A percentile compares a stretch with the other conserved stretches of the same genome.
These are phyloP conservation scores for Adrianichthys oophorus DNA, from an alignment of 2,797 vertebrate species.

Conservation along the genomic window DNA sequence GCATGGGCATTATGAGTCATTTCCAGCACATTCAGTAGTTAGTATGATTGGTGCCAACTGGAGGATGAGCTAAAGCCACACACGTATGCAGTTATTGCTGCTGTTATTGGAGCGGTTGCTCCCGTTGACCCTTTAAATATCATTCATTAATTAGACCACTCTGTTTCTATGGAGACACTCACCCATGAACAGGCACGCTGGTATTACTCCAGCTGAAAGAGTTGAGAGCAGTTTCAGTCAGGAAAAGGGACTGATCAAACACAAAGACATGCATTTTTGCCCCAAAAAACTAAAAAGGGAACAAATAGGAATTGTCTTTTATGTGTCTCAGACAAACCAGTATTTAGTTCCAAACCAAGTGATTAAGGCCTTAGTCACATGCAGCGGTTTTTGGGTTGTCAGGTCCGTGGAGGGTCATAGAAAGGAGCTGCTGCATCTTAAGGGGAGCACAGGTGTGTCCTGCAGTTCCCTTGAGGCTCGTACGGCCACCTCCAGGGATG, in stretches of 20 bases:
- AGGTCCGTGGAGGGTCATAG: too few species aligned
- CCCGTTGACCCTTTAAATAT: slow-evolving; percentile 60
- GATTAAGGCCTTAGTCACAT: neutral
- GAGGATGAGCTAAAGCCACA: slow-evolving; percentile 35
- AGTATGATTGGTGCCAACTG: slow-evolving; percentile 27
- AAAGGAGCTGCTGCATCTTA: too few species aligned
- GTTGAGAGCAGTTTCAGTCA: slow-evolving; percentile 46
- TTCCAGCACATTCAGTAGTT: slow-evolving; percentile 54
- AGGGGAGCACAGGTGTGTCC: too few species aligned
- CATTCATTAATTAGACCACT: slow-evolving; percentile 58
- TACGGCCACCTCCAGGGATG: too few species aligned
- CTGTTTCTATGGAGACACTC: slow-evolving; percentile 68
- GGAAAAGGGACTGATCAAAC: slow-evolving; percentile 2
- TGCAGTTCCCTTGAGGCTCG: too few species aligned
- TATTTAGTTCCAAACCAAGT: neutral
- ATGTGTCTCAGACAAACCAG: neutral
- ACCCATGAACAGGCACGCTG: slow-evolving; percentile 64
- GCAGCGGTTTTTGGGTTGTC: too few species aligned
- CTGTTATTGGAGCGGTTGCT: slow-evolving; percentile 15
- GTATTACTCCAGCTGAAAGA: slow-evolving; percentile 70
- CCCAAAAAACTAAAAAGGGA: slow-evolving; percentile 1
- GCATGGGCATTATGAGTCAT: slow-evolving; percentile 42
- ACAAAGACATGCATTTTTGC: slow-evolving; percentile 3
- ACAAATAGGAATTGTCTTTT: neutral
- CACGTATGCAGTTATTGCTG: slow-evolving; percentile 38